Percentiles rank a stretch among this genome's conserved stretches.
phyloP scores from a whole-genome alignment of 2,797 vertebrate genomes.

The Fratercula arctica region DNA sequence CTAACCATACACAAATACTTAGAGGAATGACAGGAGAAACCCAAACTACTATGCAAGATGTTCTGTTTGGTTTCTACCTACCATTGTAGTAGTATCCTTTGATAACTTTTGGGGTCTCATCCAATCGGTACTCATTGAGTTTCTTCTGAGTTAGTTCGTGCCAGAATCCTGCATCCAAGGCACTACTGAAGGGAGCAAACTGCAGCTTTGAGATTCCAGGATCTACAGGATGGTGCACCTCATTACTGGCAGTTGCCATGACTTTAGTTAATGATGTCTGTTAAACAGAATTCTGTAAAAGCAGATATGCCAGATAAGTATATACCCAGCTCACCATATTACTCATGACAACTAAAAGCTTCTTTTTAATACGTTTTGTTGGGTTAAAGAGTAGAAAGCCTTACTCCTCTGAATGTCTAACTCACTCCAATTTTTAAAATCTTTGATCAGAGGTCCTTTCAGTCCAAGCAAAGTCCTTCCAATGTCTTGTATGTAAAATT shows the following conservation, averaged over 20 bases:
- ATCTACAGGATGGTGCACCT: neutral
- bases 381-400: neutral
- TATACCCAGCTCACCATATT: no score
- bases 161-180: constrained; percentile 97
- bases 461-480: neutral
- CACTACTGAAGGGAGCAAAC: constrained; percentile 94
- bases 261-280: neutral
- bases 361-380: neutral
- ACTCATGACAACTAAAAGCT: neutral
- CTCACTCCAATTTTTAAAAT: neutral
- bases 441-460: neutral
- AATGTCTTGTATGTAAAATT: neutral
- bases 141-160: constrained; percentile 96
- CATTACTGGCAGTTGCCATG: constrained; percentile 78
- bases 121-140: constrained; percentile 91
- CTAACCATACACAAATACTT: neutral
- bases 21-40: neutral
- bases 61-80: constrained; percentile 54
- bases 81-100: constrained; percentile 96
- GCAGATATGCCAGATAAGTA: neutral
- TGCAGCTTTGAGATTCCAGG: constrained; percentile 81
- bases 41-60: neutral
- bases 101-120: constrained; percentile 90
- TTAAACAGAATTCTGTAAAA: neutral
- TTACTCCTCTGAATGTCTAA: neutral